Percentiles rank a stretch among this genome's conserved stretches.
phyloP scores from a whole-genome alignment of 2,797 vertebrate genomes.

The Melanotaenia trifasciata region DNA sequence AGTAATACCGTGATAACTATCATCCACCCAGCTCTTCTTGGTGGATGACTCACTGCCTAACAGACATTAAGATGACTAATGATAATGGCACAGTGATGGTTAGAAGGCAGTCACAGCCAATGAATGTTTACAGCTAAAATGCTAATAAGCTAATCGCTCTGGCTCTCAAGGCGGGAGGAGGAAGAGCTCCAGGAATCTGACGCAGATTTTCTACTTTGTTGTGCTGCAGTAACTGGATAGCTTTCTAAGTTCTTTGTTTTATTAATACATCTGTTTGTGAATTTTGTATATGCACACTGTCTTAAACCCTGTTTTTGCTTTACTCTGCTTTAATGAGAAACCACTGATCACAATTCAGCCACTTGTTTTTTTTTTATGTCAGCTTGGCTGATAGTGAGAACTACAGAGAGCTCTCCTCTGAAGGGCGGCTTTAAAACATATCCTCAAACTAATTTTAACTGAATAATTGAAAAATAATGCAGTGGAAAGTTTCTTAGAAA shows the following conservation, averaged over 20 bases:
- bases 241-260: conserved; percentile 56
- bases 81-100: conserved; percentile 71
- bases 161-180: conserved; percentile 64
- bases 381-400: conserved; percentile 28
- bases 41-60: conserved; percentile 68
- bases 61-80: conserved; percentile 72
- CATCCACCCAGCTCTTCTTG: conserved; percentile 34
- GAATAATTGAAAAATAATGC: conserved; percentile 32
- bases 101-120: conserved; percentile 77
- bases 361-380: conserved; percentile 41
- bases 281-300: conserved; percentile 65
- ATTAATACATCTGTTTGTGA: conserved; percentile 56
- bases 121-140: conserved; percentile 84
- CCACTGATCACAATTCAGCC: conserved; percentile 61
- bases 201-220: conserved; percentile 61
- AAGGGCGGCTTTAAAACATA: conserved; percentile 51
- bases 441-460: conserved; percentile 43
- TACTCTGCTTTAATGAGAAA: conserved; percentile 46
- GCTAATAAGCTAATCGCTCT: conserved; percentile 82
- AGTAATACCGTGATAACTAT: conserved; percentile 60
- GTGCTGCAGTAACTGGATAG: conserved; percentile 65
- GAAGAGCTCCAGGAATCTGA: conserved; percentile 66
- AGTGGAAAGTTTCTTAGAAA: conserved; percentile 37
- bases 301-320: conserved; percentile 57
- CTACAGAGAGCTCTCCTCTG: conserved; percentile 40